A percentile compares a stretch with the other conserved stretches of the same genome.
Evolutionary conservation across 2,888 invertebrate species (phyloP).

Genomic region (Alloscopus bannaensis): DNA sequence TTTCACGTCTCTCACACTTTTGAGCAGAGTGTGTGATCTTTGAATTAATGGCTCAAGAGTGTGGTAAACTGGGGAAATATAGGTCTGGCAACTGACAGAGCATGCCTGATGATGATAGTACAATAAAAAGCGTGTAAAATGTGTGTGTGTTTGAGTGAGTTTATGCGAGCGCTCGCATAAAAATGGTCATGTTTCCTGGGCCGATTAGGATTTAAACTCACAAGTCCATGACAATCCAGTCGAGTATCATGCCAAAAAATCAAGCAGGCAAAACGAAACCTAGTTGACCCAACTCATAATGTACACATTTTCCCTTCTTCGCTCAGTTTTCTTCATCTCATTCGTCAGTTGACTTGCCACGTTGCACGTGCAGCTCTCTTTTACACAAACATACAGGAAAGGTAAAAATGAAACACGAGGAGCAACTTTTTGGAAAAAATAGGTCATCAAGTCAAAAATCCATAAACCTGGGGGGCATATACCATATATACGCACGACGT

Average conservation of each 20-base stretch:
- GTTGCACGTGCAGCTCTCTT: no score
- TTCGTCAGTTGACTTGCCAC: not conserved
- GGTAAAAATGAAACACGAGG: slow-evolving; percentile 20
- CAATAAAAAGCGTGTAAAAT: not conserved
- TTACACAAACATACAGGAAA: not conserved
- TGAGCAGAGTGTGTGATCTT: no score
- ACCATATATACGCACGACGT: no score
- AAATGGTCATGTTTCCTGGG: slow-evolving; percentile 31
- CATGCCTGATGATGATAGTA: slow-evolving; percentile 8
- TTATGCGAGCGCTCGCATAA: no score
- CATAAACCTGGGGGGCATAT: slow-evolving; percentile 9
- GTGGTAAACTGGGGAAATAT: no score
- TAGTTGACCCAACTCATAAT: slow-evolving; percentile 19
- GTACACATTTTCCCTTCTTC: not conserved
- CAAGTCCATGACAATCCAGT: slow-evolving; percentile 32
- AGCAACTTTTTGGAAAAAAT: slow-evolving; percentile 49
- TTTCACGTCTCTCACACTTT: no score
- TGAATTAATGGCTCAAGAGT: no score
- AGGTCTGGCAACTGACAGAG: slow-evolving; percentile 9
- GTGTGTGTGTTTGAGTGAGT: no score
- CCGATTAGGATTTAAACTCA: slow-evolving; percentile 27
- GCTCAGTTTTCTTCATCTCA: not conserved
- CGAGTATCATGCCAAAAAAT: slow-evolving; percentile 32
- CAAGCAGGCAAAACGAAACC: slow-evolving; percentile 1
- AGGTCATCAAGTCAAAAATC: slow-evolving; percentile 48